Conservation (phyloP, 2,888 invertebrate genomes). For the Drymonia ruficornis region DNA sequence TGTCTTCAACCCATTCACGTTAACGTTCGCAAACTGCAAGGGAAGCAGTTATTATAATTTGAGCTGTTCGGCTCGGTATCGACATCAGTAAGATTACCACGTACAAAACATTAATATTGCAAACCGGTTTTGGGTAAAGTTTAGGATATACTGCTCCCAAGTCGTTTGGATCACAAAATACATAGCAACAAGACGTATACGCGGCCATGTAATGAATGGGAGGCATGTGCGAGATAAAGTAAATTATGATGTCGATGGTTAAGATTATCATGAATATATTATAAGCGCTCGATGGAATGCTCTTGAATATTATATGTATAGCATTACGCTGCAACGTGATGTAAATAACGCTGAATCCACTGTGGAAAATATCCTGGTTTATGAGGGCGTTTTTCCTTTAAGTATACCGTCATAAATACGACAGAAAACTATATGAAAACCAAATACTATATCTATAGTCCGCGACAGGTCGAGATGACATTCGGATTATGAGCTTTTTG, state of each 20-base stretch:
- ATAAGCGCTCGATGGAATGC: slow-evolving; percentile 26
- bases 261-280: slow-evolving; percentile 38
- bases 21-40: neutral
- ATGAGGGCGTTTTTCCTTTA: neutral
- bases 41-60: slow-evolving; percentile 47
- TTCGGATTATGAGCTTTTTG: too few relatives aligned
- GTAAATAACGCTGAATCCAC: neutral
- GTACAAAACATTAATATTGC: slow-evolving; percentile 77
- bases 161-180: slow-evolving; percentile 57
- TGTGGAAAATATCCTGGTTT: neutral
- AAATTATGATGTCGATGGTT: slow-evolving; percentile 37
- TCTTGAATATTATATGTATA: slow-evolving; percentile 23
- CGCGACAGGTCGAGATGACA: too few relatives aligned
- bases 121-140: slow-evolving; percentile 74
- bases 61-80: slow-evolving; percentile 49
- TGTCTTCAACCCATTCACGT: neutral
- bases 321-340: slow-evolving; percentile 16
- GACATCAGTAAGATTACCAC: slow-evolving; percentile 72
- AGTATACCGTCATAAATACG: too few relatives aligned
- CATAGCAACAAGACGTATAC: slow-evolving; percentile 36
- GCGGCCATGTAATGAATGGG: slow-evolving; percentile 23
- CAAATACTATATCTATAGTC: too few relatives aligned
- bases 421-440: too few relatives aligned
- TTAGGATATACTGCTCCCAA: slow-evolving; percentile 70
- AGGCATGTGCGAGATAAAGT: slow-evolving; percentile 37